Conservation (phyloP, 2,888 invertebrate species). For the Xanthorhoe spadicearia region DNA sequence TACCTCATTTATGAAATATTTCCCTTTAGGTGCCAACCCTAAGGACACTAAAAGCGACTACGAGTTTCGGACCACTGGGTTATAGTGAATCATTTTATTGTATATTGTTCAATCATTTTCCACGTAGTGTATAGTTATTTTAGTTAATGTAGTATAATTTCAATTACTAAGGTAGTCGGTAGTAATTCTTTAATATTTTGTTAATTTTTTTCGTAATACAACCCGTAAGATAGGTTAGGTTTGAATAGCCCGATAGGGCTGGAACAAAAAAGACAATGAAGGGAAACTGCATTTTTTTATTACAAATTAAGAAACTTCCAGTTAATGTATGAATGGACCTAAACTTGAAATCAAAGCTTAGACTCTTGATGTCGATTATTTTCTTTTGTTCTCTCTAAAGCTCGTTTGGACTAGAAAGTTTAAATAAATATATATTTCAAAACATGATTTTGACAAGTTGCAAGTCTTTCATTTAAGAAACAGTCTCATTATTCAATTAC, state of each 20-base stretch:
- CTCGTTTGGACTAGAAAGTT: no score
- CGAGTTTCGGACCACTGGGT: conserved; percentile 68
- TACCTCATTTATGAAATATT: conserved; percentile 63
- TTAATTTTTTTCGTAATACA: conserved; percentile 79
- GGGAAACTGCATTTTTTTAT: conserved; percentile 72
- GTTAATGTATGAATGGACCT: conserved; percentile 42
- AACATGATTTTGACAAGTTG: no score
- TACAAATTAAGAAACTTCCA: conserved; percentile 41
- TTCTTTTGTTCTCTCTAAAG: neutral
- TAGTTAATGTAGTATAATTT: conserved; percentile 82
- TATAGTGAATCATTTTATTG: conserved; percentile 83
- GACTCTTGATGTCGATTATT: neutral
- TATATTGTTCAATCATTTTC: conserved; percentile 84
- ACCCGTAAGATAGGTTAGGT: conserved; percentile 78
- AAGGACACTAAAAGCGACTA: conserved; percentile 43
- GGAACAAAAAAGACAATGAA: conserved; percentile 82
- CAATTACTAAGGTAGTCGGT: conserved; percentile 79
- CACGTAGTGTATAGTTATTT: conserved; percentile 80
- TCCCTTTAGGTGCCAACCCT: conserved; percentile 46
- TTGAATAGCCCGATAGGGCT: conserved; percentile 70
- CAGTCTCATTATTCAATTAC: no score
- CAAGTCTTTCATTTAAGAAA: no score
- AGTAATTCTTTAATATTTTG: conserved; percentile 82
- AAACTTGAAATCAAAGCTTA: conserved; percentile 36
- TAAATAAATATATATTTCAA: no score